Conservation (phyloP, 2,113 vertebrate genomes). For the Plecotus auritus region DNA sequence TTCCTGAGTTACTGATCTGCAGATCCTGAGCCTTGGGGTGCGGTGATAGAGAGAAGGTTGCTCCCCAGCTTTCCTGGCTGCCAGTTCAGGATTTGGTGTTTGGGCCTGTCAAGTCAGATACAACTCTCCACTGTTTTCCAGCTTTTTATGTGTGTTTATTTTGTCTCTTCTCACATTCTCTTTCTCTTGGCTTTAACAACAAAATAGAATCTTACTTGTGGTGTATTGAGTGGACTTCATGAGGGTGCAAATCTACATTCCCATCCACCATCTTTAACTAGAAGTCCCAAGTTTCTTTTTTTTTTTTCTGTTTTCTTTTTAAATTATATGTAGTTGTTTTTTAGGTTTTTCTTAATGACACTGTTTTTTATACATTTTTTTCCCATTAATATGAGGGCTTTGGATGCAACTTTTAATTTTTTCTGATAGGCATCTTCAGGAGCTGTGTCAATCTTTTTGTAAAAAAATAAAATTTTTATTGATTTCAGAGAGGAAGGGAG, state of each 20-base stretch:
- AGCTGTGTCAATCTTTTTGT: background rate
- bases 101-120: background rate
- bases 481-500: too few species aligned
- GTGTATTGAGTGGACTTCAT: background rate
- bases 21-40: background rate
- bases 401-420: background rate
- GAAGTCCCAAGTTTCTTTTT: background rate
- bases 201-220: background rate
- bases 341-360: background rate
- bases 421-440: background rate
- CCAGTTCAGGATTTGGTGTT: background rate
- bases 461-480: too few species aligned
- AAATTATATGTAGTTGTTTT: background rate
- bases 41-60: background rate
- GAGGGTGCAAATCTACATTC: background rate
- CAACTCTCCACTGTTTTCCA: background rate
- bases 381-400: background rate
- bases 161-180: background rate
- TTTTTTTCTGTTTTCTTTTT: background rate
- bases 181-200: background rate
- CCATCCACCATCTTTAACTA: background rate
- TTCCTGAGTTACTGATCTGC: background rate
- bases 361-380: background rate
- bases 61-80: background rate
- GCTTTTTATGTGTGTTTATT: background rate